Evolutionary conservation across 1,140 invertebrate species (phyloP).

Genomic region (Caenorhabditis elegans): WBcel235 BX284602.5:11663001-11663500

Average conservation of each 20-base stretch:
- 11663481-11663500: neutral
- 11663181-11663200: constrained; percentile 19
- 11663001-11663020: neutral
- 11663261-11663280: neutral
- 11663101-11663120: neutral
- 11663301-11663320: neutral
- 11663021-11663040: neutral
- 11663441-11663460: neutral
- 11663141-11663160: constrained; percentile 39
- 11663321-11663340: neutral
- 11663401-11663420: constrained; percentile 12
- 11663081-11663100: neutral
- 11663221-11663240: neutral
- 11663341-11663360: neutral
- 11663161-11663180: constrained; percentile 14
- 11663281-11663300: neutral
- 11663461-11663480: neutral
- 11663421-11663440: neutral
- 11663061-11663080: constrained; percentile 35
- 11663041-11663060: constrained; percentile 12
- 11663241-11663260: neutral
- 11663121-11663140: constrained; percentile 28
- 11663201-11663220: constrained; percentile 12
- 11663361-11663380: neutral
- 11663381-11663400: neutral